Percentiles rank a stretch among this genome's conserved stretches.
Conservation (phyloP, 2,888 invertebrate genomes). For the Sabatieria punctata region DNA sequence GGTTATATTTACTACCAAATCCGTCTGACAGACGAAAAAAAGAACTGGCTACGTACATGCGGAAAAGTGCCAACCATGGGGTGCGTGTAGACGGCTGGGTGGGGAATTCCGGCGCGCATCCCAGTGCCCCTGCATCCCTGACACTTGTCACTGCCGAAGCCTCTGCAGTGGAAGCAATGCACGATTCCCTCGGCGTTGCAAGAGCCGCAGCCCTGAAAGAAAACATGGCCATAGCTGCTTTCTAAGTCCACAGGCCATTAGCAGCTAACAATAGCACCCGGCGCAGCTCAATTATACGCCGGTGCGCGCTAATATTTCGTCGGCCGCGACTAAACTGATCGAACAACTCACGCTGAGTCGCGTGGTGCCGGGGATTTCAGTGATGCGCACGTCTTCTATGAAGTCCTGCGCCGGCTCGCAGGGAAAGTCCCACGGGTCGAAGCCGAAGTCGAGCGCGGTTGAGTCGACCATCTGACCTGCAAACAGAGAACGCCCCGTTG, state of each 20-base stretch:
- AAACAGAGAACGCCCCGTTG: background rate
- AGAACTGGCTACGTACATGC: too few species aligned
- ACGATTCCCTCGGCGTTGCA: constrained; percentile 23
- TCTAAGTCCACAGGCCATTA: background rate
- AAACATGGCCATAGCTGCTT: background rate
- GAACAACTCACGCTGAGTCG: background rate
- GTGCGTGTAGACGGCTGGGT: constrained; percentile 30
- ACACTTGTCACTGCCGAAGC: constrained; percentile 27
- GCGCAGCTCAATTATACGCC: too few species aligned
- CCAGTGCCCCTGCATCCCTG: constrained; percentile 29
- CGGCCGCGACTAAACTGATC: background rate
- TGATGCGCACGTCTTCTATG: constrained; percentile 2
- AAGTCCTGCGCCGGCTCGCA: constrained; percentile 7
- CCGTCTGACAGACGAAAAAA: too few species aligned
- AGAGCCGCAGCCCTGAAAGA: constrained; percentile 15
- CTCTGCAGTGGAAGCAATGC: constrained; percentile 29
- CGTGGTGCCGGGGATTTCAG: constrained; percentile 9
- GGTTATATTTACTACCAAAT: too few species aligned
- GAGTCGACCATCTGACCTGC: constrained; percentile 3
- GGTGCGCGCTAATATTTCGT: too few species aligned
- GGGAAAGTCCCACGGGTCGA: constrained; percentile 14
- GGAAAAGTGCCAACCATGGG: constrained; percentile 29
- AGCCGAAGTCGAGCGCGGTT: constrained; percentile 15
- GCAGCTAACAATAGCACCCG: too few species aligned
- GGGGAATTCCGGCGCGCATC: constrained; percentile 31